Conservation (phyloP, 1,140 invertebrate genomes). For the Ganaspis sp. region DNA sequence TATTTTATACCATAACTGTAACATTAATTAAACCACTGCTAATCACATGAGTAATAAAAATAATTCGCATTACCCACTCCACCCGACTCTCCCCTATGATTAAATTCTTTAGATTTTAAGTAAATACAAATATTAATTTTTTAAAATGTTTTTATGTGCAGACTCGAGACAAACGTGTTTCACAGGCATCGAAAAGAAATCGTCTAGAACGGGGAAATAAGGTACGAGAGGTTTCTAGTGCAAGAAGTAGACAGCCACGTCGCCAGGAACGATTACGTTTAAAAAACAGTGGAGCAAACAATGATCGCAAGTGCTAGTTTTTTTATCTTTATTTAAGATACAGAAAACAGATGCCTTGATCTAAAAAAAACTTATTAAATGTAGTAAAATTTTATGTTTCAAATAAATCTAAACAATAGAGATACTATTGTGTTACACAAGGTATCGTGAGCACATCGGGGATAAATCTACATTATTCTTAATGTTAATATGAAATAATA, state of each 20-base stretch:
- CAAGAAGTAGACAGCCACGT: constrained; percentile 75
- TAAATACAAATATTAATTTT: background rate
- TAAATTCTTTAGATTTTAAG: background rate
- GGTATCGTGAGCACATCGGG: no score
- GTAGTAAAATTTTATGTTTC: background rate
- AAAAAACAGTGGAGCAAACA: constrained; percentile 82
- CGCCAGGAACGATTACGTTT: constrained; percentile 81
- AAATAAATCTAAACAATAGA: no score
- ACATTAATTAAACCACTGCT: no score
- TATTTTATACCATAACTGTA: no score
- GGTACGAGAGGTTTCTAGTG: constrained; percentile 79
- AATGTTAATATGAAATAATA: no score
- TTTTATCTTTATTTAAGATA: constrained; percentile 63
- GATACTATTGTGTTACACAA: no score
- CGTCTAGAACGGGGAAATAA: constrained; percentile 81
- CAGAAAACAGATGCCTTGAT: background rate
- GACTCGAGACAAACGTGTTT: constrained; percentile 76
- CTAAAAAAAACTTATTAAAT: background rate
- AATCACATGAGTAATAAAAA: no score
- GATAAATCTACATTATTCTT: no score
- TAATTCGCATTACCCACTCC: no score
- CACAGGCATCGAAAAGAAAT: constrained; percentile 77
- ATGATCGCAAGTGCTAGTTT: constrained; percentile 84
- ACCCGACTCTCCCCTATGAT: no score
- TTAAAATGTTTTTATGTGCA: constrained; percentile 52